These are phyloP conservation scores for Dicerorhinus sumatrensis DNA, from an alignment of 2,113 vertebrate species.

Conservation along the genomic window DNA sequence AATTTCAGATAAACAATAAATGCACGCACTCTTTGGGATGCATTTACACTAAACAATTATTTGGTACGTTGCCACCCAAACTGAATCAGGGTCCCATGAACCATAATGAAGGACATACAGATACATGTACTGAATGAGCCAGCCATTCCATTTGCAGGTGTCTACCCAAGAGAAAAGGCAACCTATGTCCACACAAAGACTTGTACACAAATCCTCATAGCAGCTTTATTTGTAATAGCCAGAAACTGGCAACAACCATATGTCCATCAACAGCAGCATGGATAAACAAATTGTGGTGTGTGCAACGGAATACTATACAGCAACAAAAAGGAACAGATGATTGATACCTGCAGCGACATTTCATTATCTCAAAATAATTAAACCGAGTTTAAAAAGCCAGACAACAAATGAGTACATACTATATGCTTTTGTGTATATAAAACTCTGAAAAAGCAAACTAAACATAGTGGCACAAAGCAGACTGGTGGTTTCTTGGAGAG, in stretches of 20 bases:
- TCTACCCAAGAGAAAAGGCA: background rate
- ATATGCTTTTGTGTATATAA: fast-evolving
- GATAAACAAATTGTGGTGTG: too few relatives aligned
- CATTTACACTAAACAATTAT: background rate
- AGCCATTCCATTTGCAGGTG: background rate
- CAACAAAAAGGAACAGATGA: background rate
- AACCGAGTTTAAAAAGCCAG: background rate
- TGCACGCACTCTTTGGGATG: background rate
- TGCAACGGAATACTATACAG: too few relatives aligned
- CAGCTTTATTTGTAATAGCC: background rate
- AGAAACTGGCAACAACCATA: background rate
- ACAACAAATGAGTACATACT: background rate
- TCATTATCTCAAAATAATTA: background rate
- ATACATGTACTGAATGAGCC: background rate
- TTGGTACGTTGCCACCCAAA: background rate
- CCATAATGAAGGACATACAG: background rate
- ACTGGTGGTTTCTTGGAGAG: background rate
- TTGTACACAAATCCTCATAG: background rate
- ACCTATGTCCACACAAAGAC: background rate
- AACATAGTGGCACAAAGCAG: background rate
- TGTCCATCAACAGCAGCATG: background rate
- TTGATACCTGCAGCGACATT: background rate
- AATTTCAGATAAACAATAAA: background rate
- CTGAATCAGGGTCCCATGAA: background rate
- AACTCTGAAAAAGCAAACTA: background rate